Base-by-base conservation (phyloP, 2,888 invertebrate species). In the Rambutsinella grinnellia region DNA sequence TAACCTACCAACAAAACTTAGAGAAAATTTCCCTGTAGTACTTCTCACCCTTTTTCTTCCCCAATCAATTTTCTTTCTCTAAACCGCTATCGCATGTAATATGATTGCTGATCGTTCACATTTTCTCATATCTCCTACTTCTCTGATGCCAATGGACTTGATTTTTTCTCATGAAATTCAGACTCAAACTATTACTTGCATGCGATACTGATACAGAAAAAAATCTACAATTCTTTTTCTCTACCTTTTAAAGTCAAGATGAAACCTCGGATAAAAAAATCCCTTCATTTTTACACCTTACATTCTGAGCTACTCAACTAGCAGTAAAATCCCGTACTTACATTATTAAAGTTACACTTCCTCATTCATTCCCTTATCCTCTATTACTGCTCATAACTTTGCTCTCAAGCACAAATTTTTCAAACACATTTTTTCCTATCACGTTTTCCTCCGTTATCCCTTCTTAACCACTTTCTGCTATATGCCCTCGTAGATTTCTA, bases 81-180 rank as follows among this genome's bases (percentile, higher is more conserved):
- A 56, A 26, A 26, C 56, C 53, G 53, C 27, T 23, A 8, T 26
- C 10, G 19, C 21, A 19, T 6, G 53, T 53, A 53, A 49, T 19
- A 24, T 6, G 19, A 53, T 17, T 23, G 10, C 21, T 6, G 3
- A 53, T 3, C 3, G 47, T 19, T 3, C 19, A 44, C 44, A 13
- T 24, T n/a, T n/a, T n/a, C n/a, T 47, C 47, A 47, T 3, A 47
- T 47, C 19, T 3, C 47, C 3, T 3, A 17, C 2, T 47, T 47
- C 47, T 44, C 47, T 47, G 15, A 21, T 56, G 56, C 56, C 56
- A 56, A 56, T 56, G 27, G n/a, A 56, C 56, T 26, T 56, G 5
- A 26, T 27, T 56, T 56, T 54, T 53, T 56, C 56, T n/a, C 56
- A 56, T 15, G 27, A 3, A 17, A 26, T 23, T 23, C 10, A 49